Evolutionary conservation across 1,140 invertebrate genomes (phyloP).

Genomic region (Drosophila prosaltans): DNA sequence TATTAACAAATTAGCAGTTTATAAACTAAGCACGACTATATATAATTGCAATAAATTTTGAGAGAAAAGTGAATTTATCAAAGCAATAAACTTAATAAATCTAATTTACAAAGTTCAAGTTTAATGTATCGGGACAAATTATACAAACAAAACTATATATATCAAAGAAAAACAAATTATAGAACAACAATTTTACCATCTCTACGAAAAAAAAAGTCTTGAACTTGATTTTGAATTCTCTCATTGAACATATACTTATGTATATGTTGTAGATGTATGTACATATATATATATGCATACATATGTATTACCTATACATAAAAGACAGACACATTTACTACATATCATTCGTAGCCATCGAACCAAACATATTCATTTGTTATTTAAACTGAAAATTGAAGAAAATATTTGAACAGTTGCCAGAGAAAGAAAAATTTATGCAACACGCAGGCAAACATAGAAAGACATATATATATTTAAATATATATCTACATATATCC

Average conservation of each 20-base stretch:
- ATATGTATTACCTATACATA: neutral
- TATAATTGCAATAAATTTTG: too few relatives aligned
- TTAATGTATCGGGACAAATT: neutral
- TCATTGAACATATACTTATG: conserved; percentile 13
- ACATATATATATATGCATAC: conserved; percentile 4
- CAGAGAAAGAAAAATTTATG: conserved; percentile 74
- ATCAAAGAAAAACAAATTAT: conserved; percentile 28
- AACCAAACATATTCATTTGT: conserved; percentile 69
- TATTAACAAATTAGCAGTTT: too few relatives aligned
- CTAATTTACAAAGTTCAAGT: conserved; percentile 1
- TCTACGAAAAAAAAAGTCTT: conserved; percentile 61
- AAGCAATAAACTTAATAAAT: neutral
- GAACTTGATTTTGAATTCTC: conserved; percentile 73
- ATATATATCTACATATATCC: too few relatives aligned
- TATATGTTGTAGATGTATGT: neutral
- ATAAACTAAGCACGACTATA: too few relatives aligned
- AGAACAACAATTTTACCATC: conserved; percentile 33
- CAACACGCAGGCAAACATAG: conserved; percentile 51
- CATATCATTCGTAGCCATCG: conserved; percentile 34
- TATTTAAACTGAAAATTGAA: conserved; percentile 57
- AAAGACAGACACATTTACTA: conserved; percentile 23
- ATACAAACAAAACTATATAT: neutral
- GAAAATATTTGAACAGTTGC: conserved; percentile 74
- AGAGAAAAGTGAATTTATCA: too few relatives aligned
- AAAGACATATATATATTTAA: conserved; percentile 24